phyloP scores from a whole-genome alignment of 2,888 invertebrate species.

The Cecidostiba fungosa region DNA sequence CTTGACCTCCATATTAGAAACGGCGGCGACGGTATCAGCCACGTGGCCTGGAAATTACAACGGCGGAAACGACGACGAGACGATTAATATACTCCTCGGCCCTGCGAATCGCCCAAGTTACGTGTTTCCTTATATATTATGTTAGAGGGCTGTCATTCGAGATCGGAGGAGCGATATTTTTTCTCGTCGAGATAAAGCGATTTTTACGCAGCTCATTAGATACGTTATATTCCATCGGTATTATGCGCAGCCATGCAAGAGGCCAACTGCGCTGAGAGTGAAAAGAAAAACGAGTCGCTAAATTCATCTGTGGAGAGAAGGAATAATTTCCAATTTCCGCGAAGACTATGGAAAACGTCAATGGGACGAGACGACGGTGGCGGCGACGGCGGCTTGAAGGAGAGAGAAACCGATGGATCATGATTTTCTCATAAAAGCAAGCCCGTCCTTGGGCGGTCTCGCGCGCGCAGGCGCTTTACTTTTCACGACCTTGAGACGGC shows the following conservation, averaged over 20 bases:
- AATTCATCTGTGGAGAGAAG: too few species aligned
- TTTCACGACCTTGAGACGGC: slow-evolving; percentile 63
- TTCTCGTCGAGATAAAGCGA: too few species aligned
- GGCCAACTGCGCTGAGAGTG: too few species aligned
- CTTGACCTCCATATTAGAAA: slow-evolving; percentile 61
- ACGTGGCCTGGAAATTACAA: slow-evolving; percentile 52
- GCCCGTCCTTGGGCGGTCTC: slow-evolving; percentile 55
- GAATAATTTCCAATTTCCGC: not conserved
- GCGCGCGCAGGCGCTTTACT: slow-evolving; percentile 57
- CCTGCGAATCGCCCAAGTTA: not conserved
- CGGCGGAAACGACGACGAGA: slow-evolving; percentile 44
- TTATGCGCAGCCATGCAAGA: too few species aligned
- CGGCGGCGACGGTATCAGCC: not conserved
- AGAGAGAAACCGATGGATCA: slow-evolving; percentile 58
- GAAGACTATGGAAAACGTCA: not conserved
- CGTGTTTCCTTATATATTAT: not conserved
- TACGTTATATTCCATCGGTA: too few species aligned
- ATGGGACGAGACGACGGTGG: not conserved
- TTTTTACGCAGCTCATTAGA: too few species aligned
- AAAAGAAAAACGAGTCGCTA: too few species aligned
- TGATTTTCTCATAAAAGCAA: slow-evolving; percentile 55
- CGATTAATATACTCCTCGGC: not conserved
- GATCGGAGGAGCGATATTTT: too few species aligned
- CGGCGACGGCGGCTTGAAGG: too few species aligned
- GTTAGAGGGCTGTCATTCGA: too few species aligned